A percentile compares a stretch with the other conserved stretches of the same genome.
Conservation (phyloP, 1,140 invertebrate species). For the Delia radicum region DNA sequence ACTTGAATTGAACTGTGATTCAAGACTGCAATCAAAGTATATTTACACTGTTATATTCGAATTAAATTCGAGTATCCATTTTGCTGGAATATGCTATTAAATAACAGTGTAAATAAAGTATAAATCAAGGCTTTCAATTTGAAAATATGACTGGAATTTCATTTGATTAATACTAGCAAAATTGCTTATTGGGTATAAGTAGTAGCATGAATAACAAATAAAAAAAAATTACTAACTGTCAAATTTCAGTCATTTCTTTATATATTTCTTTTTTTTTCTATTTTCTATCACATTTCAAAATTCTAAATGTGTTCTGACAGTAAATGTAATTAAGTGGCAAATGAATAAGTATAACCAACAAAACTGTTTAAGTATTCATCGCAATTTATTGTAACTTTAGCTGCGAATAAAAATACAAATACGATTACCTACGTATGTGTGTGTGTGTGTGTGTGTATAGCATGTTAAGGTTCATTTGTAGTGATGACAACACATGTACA, state of each 20-base stretch:
- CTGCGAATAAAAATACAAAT: constrained; percentile 26
- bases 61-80: too few species aligned
- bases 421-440: neutral
- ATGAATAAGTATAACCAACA: constrained; percentile 16
- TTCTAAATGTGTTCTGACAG: constrained; percentile 36
- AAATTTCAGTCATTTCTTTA: neutral
- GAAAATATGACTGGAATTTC: too few species aligned
- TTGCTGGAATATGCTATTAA: too few species aligned
- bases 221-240: neutral
- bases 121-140: too few species aligned
- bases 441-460: neutral
- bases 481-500: too few species aligned
- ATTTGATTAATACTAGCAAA: too few species aligned
- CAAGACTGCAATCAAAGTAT: too few species aligned
- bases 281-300: constrained; percentile 37
- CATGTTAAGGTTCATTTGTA: too few species aligned
- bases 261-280: neutral
- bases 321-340: constrained; percentile 27
- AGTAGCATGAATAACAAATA: neutral
- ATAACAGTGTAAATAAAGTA: too few species aligned
- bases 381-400: constrained; percentile 45
- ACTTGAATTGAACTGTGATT: too few species aligned
- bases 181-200: too few species aligned
- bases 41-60: too few species aligned
- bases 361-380: constrained; percentile 55